phyloP scores from a whole-genome alignment of 1,140 invertebrate genomes.

The Lepeophtheirus salmonis region DNA sequence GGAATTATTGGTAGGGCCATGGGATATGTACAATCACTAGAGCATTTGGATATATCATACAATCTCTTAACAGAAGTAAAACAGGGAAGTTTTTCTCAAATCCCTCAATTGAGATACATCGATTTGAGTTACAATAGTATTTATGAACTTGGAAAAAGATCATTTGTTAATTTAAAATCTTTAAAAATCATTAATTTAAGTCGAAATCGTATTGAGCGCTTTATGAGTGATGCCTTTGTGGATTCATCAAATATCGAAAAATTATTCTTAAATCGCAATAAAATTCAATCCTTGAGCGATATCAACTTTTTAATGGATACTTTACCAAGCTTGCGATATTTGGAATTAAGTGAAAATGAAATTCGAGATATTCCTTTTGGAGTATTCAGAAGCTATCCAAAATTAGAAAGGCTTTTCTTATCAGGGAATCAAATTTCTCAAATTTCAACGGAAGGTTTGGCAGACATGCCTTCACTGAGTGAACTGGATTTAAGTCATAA shows the following conservation, averaged over 20 bases:
- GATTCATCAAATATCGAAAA: slow-evolving; percentile 46
- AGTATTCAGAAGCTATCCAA: slow-evolving; percentile 49
- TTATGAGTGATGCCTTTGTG: slow-evolving; percentile 58
- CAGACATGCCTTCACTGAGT: slow-evolving; percentile 54
- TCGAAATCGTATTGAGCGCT: slow-evolving; percentile 49
- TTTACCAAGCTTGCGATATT: slow-evolving; percentile 47
- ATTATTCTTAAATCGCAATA: slow-evolving; percentile 49
- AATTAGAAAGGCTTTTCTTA: slow-evolving; percentile 53
- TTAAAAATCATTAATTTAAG: slow-evolving; percentile 52
- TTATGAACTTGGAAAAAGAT: slow-evolving; percentile 47
- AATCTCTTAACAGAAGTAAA: slow-evolving; percentile 47
- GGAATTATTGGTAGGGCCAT: slow-evolving; percentile 52
- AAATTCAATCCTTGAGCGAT: slow-evolving; percentile 42
- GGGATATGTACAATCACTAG: slow-evolving; percentile 47
- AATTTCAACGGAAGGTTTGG: slow-evolving; percentile 51
- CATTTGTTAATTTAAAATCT: slow-evolving; percentile 52
- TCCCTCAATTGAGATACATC: slow-evolving; percentile 45
- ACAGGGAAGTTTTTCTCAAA: slow-evolving; percentile 58
- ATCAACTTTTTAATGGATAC: slow-evolving; percentile 40
- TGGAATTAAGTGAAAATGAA: slow-evolving; percentile 51
- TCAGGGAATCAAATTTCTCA: slow-evolving; percentile 52
- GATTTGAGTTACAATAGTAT: slow-evolving; percentile 52
- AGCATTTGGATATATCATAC: slow-evolving; percentile 43
- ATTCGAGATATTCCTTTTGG: slow-evolving; percentile 52
- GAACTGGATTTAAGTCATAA: slow-evolving; percentile 59